Percentiles rank a stretch among this genome's conserved stretches.
These are phyloP conservation scores for Drosophila melanosoma DNA, from an alignment of 2,888 invertebrate genomes.

Conservation along the genomic window DNA sequence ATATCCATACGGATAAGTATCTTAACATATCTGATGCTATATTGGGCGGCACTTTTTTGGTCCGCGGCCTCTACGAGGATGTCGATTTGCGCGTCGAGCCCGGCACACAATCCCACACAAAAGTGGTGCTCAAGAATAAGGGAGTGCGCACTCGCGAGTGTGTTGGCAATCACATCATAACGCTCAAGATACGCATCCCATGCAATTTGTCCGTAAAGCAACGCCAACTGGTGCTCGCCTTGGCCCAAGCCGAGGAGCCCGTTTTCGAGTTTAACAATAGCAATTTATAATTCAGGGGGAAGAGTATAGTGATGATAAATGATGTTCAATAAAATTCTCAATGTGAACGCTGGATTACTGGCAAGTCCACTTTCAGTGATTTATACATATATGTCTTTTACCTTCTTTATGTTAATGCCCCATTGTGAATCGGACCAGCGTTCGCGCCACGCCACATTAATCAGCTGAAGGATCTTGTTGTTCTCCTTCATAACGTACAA, in stretches of 20 bases:
- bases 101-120: conserved; percentile 81
- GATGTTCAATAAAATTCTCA: conserved; percentile 60
- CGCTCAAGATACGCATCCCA: conserved; percentile 82
- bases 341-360: conserved; percentile 45
- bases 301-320: neutral
- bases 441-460: conserved; percentile 93
- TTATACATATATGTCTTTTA: conserved; percentile 72
- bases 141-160: conserved; percentile 72
- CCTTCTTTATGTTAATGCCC: conserved; percentile 98
- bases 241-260: conserved; percentile 80
- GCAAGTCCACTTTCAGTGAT: conserved; percentile 29
- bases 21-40: conserved; percentile 82
- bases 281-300: conserved; percentile 5
- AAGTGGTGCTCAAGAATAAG: conserved; percentile 74
- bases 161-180: conserved; percentile 81
- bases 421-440: conserved; percentile 98
- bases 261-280: conserved; percentile 63
- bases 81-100: conserved; percentile 77
- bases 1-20: conserved; percentile 78
- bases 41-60: conserved; percentile 78
- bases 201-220: conserved; percentile 80
- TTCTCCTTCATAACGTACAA: conserved; percentile 80
- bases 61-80: conserved; percentile 81
- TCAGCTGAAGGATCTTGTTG: conserved; percentile 87
- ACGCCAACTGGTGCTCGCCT: conserved; percentile 78